Evolutionary conservation across 2,888 invertebrate species (phyloP).

Genomic region (Caenorhabditis sulstoni): DNA sequence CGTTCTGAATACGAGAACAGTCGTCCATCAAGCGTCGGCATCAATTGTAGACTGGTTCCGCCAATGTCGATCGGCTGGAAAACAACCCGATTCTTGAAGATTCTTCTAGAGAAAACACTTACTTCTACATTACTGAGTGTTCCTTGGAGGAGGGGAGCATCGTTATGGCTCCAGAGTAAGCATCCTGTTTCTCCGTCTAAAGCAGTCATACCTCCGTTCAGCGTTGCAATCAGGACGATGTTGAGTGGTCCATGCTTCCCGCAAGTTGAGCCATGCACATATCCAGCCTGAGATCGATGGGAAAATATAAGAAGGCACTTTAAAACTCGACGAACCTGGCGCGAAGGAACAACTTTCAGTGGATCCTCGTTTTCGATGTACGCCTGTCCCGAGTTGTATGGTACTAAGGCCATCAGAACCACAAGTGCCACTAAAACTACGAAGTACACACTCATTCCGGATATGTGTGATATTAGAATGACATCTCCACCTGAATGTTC

Average conservation of each 20-base stretch:
- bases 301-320: slow-evolving; percentile 9
- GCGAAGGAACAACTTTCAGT: slow-evolving; percentile 22
- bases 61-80: slow-evolving; percentile 59
- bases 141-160: slow-evolving; percentile 48
- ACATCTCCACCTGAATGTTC: slow-evolving; percentile 56
- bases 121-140: slow-evolving; percentile 44
- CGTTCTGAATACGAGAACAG: slow-evolving; percentile 53
- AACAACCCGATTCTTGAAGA: not conserved
- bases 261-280: slow-evolving; percentile 16
- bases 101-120: not conserved
- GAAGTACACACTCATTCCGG: slow-evolving; percentile 41
- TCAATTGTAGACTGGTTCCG: slow-evolving; percentile 59
- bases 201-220: slow-evolving; percentile 52
- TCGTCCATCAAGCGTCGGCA: slow-evolving; percentile 61
- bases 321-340: slow-evolving; percentile 13
- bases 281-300: slow-evolving; percentile 31
- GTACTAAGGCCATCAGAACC: slow-evolving; percentile 56
- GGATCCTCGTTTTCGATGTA: slow-evolving; percentile 35
- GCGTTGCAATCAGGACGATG: slow-evolving; percentile 46
- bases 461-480: slow-evolving; percentile 32
- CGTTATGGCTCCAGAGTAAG: slow-evolving; percentile 47
- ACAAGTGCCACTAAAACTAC: slow-evolving; percentile 55
- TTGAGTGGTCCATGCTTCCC: slow-evolving; percentile 25
- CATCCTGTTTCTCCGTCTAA: slow-evolving; percentile 54
- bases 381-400: slow-evolving; percentile 33